phyloP scores from a whole-genome alignment of 2,888 invertebrate genomes.

The Rhimphoctona megacephalus region DNA sequence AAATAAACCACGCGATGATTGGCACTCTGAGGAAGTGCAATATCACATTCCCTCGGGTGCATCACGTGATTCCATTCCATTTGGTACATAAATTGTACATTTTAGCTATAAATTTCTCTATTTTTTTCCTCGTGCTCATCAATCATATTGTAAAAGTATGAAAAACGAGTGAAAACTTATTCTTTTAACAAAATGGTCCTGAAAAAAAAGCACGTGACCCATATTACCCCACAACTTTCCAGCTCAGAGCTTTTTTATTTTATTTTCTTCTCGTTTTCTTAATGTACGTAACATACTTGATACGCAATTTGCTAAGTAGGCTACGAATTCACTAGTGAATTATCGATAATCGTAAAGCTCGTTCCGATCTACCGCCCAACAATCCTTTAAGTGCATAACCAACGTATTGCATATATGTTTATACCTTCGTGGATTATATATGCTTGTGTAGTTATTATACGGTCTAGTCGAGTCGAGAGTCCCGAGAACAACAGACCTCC shows the following conservation, averaged over 20 bases:
- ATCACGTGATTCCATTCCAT: neutral
- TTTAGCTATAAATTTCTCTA: neutral
- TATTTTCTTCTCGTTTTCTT: conserved; percentile 5
- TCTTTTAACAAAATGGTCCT: neutral
- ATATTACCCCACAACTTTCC: conserved; percentile 27
- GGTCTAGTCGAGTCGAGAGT: conserved; percentile 46
- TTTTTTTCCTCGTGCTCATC: neutral
- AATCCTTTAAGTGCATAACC: conserved; percentile 34
- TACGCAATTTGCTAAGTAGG: conserved; percentile 51
- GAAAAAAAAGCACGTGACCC: conserved; percentile 12
- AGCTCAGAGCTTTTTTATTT: neutral
- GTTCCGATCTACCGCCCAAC: conserved; percentile 50
- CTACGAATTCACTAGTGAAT: conserved; percentile 33
- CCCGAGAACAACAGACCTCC: neutral
- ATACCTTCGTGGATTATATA: conserved; percentile 4
- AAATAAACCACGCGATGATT: conserved; percentile 21
- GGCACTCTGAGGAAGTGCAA: conserved; percentile 27
- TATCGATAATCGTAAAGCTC: conserved; percentile 54
- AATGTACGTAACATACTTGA: neutral
- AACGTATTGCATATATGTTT: neutral
- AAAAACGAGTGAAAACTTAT: neutral
- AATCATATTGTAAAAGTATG: neutral
- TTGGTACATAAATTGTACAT: neutral
- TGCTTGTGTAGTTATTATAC: conserved; percentile 29
- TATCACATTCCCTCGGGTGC: conserved; percentile 6